Evolutionary conservation across 2,888 invertebrate genomes (phyloP), one percentile per base, ranked within the genome.

Genomic region (Dorcus parallelipipedus): DNA sequence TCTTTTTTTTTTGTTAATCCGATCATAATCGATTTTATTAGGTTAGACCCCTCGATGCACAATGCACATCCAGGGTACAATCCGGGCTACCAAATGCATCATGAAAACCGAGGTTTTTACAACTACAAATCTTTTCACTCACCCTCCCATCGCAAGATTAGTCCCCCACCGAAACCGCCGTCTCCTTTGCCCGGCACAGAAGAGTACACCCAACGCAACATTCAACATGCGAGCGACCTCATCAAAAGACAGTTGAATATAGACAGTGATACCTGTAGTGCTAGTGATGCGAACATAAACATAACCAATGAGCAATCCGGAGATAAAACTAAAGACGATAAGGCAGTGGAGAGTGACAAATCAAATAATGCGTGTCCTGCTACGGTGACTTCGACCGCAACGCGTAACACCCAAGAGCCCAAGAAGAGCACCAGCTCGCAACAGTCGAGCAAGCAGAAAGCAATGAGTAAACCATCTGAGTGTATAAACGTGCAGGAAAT

Each of bases 111-210:
- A 39, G 54, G 49, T 26, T 10, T 43, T 20, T 49, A 58, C 49
- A 40, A 49, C 20, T 52, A 59, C 10, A 50, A 58, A 20, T 20
- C 50, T 33, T 14, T 38, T 38, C 41, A 49, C 40, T 14, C 59
- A 23, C 51, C 56, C 8, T 43, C 43, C 6, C 43, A 56, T 39
- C 26, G 7, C 26, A 52, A 45, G 41, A 56, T 14, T 45, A 42
- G 26, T 9, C 20, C 43, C 26, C 17, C 51, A 20, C 38, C 55
- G 41, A 59, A 59, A 51, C 57, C 66, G n/a, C 47, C 60, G 39
- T 73, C 75, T 10, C 75, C 76, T 17, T 64, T 72, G 39, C 70
- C 71, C 14, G 76, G 76, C 3, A 71, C 72, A 45, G 76, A 78
- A 59, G 77, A 77, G 59, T 73, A 73, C 58, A 72, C 71, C 54